phyloP scores from a whole-genome alignment of 2,797 vertebrate species.

The Champsocephalus gunnari region DNA sequence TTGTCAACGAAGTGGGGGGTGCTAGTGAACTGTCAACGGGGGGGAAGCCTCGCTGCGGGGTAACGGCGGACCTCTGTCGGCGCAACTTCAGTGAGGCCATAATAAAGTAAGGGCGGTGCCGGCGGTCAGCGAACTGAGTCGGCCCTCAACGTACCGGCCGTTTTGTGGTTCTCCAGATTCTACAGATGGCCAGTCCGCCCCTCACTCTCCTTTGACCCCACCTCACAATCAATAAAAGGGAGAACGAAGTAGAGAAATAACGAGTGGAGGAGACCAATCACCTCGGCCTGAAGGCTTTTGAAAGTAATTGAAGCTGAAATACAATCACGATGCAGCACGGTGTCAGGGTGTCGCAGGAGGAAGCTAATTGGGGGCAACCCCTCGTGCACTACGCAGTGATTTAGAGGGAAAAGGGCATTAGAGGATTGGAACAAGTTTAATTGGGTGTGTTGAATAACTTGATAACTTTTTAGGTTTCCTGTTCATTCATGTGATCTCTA shows the following conservation, averaged over 20 bases:
- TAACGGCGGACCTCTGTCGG: too few species aligned
- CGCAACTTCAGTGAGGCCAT: too few species aligned
- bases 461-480: slow-evolving; percentile 59
- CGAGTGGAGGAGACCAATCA: slow-evolving; percentile 29
- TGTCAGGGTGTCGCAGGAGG: slow-evolving; percentile 69
- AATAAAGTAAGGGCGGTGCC: too few species aligned
- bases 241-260: slow-evolving; percentile 6
- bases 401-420: slow-evolving; percentile 55
- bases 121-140: too few species aligned
- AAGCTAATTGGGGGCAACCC: slow-evolving; percentile 74
- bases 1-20: too few species aligned
- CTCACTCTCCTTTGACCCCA: neutral
- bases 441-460: slow-evolving; percentile 64
- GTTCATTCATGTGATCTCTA: slow-evolving; percentile 53
- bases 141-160: too few species aligned
- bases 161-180: too few species aligned
- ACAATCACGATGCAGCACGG: slow-evolving; percentile 44
- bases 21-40: too few species aligned
- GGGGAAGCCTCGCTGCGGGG: too few species aligned
- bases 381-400: slow-evolving; percentile 52
- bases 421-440: slow-evolving; percentile 64
- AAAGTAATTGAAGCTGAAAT: slow-evolving; percentile 69
- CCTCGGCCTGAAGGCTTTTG: slow-evolving; percentile 49
- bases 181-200: too few species aligned
- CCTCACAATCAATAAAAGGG: slow-evolving; percentile 11